phyloP scores from a whole-genome alignment of 2,113 vertebrate species.

The Penelope pileata region DNA sequence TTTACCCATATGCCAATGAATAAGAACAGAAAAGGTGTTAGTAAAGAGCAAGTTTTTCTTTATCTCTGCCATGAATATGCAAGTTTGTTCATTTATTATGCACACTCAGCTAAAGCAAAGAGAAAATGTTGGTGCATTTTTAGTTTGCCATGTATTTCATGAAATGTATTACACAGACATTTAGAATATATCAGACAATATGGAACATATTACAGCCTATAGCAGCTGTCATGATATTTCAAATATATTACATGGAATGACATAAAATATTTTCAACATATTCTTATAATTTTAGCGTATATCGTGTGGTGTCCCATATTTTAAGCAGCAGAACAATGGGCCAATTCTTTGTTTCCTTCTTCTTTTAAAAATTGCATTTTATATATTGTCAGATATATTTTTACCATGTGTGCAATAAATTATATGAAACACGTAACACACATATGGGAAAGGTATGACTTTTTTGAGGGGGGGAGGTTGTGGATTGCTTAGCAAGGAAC shows the following conservation, averaged over 20 bases:
- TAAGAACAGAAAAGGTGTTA: slow-evolving; percentile 26
- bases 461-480: slow-evolving; percentile 17
- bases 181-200: slow-evolving; percentile 62
- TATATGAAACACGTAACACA: slow-evolving; percentile 34
- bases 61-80: not conserved
- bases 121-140: not conserved
- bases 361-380: slow-evolving; percentile 68
- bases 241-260: slow-evolving; percentile 76
- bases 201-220: slow-evolving; percentile 64
- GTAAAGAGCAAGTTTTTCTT: slow-evolving; percentile 7
- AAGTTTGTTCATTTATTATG: not conserved
- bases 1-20: slow-evolving; percentile 1
- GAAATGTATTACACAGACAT: slow-evolving; percentile 57
- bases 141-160: slow-evolving; percentile 26
- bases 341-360: slow-evolving; percentile 61
- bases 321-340: slow-evolving; percentile 71
- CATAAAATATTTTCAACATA: slow-evolving; percentile 75
- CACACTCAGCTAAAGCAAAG: not conserved
- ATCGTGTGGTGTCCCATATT: slow-evolving; percentile 62
- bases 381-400: slow-evolving; percentile 64
- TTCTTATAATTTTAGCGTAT: slow-evolving; percentile 70
- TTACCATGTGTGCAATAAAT: slow-evolving; percentile 62
- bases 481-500: slow-evolving; percentile 29
- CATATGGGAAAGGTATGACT: slow-evolving; percentile 64
- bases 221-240: slow-evolving; percentile 72